These are phyloP conservation scores for Plestiodon gilberti DNA, from an alignment of 2,113 vertebrate genomes.

Conservation along the genomic window DNA sequence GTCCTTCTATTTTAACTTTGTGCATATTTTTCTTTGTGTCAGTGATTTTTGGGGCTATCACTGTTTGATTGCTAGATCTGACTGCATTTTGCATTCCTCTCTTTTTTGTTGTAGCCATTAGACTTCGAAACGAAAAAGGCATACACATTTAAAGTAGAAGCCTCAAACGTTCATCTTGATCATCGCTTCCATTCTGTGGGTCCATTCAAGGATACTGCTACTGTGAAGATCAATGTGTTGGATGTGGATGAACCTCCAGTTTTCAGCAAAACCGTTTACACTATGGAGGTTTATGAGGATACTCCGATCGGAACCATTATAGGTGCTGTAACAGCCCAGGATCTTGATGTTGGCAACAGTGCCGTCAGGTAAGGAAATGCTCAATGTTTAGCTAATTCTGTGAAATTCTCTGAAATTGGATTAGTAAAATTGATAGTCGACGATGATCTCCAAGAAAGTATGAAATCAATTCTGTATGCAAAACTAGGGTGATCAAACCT, in stretches of 20 bases:
- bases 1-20: not conserved
- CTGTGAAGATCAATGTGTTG: constrained; percentile 94
- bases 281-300: constrained; percentile 97
- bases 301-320: constrained; percentile 93
- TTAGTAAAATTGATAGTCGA: not conserved
- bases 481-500: not conserved
- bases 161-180: constrained; percentile 91
- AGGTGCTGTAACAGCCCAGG: constrained; percentile 95
- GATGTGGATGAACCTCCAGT: constrained; percentile 96
- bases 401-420: rapidly evolving
- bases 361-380: constrained; percentile 83
- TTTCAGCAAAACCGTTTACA: constrained; percentile 91
- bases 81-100: constrained; percentile 35
- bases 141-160: constrained; percentile 97
- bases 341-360: constrained; percentile 92
- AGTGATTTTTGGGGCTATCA: not conserved
- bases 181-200: constrained; percentile 91
- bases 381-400: not conserved
- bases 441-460: not conserved
- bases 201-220: constrained; percentile 96
- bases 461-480: not conserved
- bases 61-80: constrained; percentile 1
- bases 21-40: not conserved
- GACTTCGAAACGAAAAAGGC: constrained; percentile 97
- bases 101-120: constrained; percentile 80